A percentile compares a stretch with the other conserved stretches of the same genome.
phyloP scores from a whole-genome alignment of 2,113 vertebrate genomes.

The Ploceus nigricollis region DNA sequence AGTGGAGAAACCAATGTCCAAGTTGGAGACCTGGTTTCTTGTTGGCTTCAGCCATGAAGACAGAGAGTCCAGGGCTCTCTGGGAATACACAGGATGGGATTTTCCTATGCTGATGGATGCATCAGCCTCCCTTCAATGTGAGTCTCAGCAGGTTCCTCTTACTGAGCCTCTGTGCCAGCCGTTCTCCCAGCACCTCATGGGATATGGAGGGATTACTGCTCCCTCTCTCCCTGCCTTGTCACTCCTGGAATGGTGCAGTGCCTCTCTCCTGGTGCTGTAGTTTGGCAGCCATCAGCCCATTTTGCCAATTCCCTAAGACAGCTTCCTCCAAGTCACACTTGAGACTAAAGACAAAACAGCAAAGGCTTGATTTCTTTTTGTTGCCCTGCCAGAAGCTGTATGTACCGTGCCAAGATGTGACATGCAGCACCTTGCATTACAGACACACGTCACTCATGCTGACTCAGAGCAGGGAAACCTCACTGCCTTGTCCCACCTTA shows the following conservation, averaged over 20 bases:
- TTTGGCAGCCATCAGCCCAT: not conserved
- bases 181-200: fast-evolving
- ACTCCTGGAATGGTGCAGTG: not conserved
- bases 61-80: not conserved
- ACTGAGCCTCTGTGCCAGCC: not conserved
- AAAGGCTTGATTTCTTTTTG: not conserved
- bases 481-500: not conserved
- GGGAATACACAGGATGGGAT: not conserved
- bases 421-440: not conserved
- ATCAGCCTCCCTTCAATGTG: not conserved
- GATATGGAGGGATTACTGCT: fast-evolving
- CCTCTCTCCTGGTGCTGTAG: not conserved
- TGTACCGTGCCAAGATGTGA: not conserved
- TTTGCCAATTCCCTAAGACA: not conserved
- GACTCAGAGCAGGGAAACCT: not conserved
- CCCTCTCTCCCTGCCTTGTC: fast-evolving
- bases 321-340: not conserved
- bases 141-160: fast-evolving
- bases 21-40: not conserved
- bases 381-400: not conserved
- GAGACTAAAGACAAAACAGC: not conserved
- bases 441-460: not conserved
- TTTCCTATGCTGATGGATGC: not conserved
- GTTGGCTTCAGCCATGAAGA: not conserved
- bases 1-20: not conserved